A percentile compares a stretch with the other conserved stretches of the same genome.
Conservation (phyloP, 2,888 invertebrate genomes). For the Drosophila robusta region DNA sequence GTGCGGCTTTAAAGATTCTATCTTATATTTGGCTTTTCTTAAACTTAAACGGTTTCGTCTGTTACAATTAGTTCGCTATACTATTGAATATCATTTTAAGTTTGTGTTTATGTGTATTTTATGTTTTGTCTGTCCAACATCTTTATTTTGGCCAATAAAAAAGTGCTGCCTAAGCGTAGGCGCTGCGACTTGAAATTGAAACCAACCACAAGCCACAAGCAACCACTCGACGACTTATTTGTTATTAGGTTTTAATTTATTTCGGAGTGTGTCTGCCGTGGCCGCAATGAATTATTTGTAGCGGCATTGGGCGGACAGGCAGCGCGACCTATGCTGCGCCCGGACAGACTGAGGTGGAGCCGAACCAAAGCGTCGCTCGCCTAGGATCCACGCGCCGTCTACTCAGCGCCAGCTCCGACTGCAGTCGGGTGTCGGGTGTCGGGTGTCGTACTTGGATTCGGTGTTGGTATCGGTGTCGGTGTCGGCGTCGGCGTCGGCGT, state of each 20-base stretch:
- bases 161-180: constrained; percentile 54
- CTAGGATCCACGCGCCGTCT: constrained; percentile 75
- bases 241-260: constrained; percentile 82
- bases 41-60: not conserved
- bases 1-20: constrained; percentile 4
- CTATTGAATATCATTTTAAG: no score
- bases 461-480: constrained; percentile 21
- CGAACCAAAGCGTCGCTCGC: constrained; percentile 40
- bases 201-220: constrained; percentile 18
- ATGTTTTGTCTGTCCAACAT: not conserved
- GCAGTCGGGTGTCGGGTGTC: constrained; percentile 64
- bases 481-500: constrained; percentile 14
- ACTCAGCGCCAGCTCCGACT: constrained; percentile 34
- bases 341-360: constrained; percentile 1
- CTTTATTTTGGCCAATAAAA: constrained; percentile 6
- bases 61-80: no score
- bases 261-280: constrained; percentile 68
- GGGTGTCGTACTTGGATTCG: constrained; percentile 31
- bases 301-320: constrained; percentile 76
- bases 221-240: constrained; percentile 74
- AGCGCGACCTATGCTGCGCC: constrained; percentile 59
- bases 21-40: not conserved
- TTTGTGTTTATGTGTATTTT: not conserved
- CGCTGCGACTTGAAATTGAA: constrained; percentile 34
- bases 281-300: constrained; percentile 77